A percentile compares a stretch with the other conserved stretches of the same genome.
These are phyloP conservation scores for Rafetus swinhoei DNA, from an alignment of 2,113 vertebrate species.

Conservation along the genomic window DNA sequence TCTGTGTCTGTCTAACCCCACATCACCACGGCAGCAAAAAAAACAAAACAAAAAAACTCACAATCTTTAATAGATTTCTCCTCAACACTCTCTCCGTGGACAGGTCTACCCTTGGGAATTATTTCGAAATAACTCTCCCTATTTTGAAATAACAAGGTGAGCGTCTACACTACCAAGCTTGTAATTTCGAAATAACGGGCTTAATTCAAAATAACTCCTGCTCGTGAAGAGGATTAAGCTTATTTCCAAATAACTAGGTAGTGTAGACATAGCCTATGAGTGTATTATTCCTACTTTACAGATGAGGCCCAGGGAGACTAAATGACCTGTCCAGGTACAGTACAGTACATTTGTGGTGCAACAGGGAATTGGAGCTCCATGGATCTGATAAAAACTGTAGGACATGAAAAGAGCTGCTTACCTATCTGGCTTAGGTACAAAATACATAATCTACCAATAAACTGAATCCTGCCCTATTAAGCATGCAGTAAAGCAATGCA, in stretches of 20 bases:
- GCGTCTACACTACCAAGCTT: no score
- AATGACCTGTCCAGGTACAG: not conserved
- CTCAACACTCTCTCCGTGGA: not conserved
- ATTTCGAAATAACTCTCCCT: no score
- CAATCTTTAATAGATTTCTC: not conserved
- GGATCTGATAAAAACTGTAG: not conserved
- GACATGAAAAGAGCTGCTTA: not conserved
- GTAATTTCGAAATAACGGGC: no score
- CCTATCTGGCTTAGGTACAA: not conserved
- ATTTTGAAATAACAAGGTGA: no score
- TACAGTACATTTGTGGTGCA: not conserved
- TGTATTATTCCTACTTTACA: not conserved
- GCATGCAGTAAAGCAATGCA: constrained; percentile 19
- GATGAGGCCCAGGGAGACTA: not conserved
- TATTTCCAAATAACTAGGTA: no score
- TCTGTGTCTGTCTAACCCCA: not conserved
- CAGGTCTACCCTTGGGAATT: no score
- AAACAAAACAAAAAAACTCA: no score
- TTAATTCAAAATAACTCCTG: no score
- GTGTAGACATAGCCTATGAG: not conserved
- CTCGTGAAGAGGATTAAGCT: no score
- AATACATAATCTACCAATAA: not conserved
- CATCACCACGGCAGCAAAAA: not conserved
- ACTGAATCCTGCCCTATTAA: constrained; percentile 20
- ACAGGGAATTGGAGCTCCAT: not conserved